Evolutionary conservation across 2,113 vertebrate species (phyloP), one percentile per base, ranked within the genome.

Genomic region (Felis chaus): DNA sequence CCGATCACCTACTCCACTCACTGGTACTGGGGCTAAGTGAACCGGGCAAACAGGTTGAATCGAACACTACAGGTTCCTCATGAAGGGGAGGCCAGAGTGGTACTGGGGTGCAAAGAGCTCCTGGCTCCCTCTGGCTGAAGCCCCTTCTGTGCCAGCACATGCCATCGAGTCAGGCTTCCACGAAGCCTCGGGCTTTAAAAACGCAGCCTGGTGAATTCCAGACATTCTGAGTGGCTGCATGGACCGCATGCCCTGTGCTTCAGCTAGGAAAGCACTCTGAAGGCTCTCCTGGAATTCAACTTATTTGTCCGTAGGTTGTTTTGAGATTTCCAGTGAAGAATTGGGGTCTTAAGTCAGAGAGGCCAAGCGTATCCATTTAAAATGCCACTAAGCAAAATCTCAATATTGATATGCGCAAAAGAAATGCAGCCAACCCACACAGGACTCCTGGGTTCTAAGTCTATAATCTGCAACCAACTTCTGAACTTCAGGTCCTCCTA

Each of bases 231-330:
- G 53, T 1, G 5, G 53, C 90, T 53, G 4, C 5, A 1, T 36
- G 74, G 71, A 74, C 78, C 8, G 7, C 23, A 36, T 0, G 16
- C 79, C 25, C 63, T 9, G 5, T 7, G 29, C 15, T 41, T 71
- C 41, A 9, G 68, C 63, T 21, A 13, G 66, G 89, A 83, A 84
- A 80, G 45, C 39, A 53, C 31, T 76, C 69, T 3, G 36, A 33
- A 92, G 87, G 61, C 69, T 16, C 79, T 66, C 71, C 90, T 69
- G 96, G 97, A 97, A 98, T 98, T 33, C 14, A 0, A 61, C n/a
- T 63, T 92, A 97, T 97, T 83, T 94, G 79, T 92, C 94, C 0
- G 89, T 71, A 90, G 97, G 96, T 88, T 78, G 97, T 86, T 97
- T 53, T 11, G 95, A 88, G 83, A 81, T 94, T 48, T 92, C 41